Base-by-base conservation (phyloP, 30 jellyfish, hydroid and myxozoan genomes). In the Phacellophora camtschatica region DNA sequence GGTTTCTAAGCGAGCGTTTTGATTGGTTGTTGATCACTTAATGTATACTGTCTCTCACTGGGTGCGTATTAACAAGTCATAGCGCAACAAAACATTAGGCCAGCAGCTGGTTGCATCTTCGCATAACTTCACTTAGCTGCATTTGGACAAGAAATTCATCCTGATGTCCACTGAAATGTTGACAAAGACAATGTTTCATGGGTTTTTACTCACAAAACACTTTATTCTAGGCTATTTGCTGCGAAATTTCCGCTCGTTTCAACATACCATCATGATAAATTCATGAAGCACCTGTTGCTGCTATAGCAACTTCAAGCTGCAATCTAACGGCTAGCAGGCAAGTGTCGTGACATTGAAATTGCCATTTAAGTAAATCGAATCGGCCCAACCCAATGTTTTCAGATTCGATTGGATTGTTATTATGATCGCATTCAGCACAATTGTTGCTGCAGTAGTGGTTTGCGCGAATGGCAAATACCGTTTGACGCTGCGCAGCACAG, bases 271-370 rank as follows among this genome's bases (percentile, higher is more conserved):
- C 96, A 87, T 87, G 80, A 87, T 76, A 87, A 76, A 87, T 87
- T 87, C 69, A 87, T 87, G 96, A 87, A 76, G 53, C 96, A 87
- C 96, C 96, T 87, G 96, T 81, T 43, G 92, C 77, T 58, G 84
- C 28, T 90, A 87, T 87, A 79, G 86, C 89, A 42, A 66, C 96
- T 32, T 28, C 70, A 22, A 33, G 86, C 43, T 53, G 51, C 49
- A 37, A 81, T 48, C 51, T 9, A 42, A 51, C 59, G 42, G 62
- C 74, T 27, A 28, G 53, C 77, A 55, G 74, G 22, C 19, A 32
- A 74, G 43, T 53, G 77, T 54, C 62, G 81, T 39, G 81, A 66
- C 62, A 39, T 36, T 7, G 43, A 29, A 22, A 20, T 36, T 61
- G 74, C 74, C 43, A 61, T 61, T 61, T 28, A n/a, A 24, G 48